Evolutionary conservation across 2,797 vertebrate species (phyloP).

Genomic region (Sebastes matsubarae): DNA sequence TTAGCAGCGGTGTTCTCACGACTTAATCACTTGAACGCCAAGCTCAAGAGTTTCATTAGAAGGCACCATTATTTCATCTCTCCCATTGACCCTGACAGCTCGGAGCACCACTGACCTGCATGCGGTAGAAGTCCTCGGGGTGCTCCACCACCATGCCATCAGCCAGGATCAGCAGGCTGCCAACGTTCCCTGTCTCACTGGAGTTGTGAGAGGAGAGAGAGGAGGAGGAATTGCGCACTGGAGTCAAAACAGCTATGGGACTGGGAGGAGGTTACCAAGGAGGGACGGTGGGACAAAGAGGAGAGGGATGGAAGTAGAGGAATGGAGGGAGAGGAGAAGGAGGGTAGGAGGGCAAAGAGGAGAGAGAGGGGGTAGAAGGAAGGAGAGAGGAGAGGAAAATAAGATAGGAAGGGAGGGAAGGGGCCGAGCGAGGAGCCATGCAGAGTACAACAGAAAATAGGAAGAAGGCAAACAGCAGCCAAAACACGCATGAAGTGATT

Average conservation of each 20-base stretch:
- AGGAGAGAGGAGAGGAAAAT: background rate
- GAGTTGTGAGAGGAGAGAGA: constrained; percentile 92
- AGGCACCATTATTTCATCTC: too few species aligned
- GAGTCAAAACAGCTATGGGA: constrained; percentile 90
- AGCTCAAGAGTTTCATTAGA: too few species aligned
- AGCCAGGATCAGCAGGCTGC: constrained; percentile 90
- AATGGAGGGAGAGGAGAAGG: background rate
- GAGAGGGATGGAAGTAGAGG: background rate
- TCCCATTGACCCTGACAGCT: background rate
- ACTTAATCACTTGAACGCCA: too few species aligned
- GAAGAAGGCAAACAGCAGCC: background rate
- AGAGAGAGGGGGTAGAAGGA: too few species aligned
- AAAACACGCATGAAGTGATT: constrained; percentile 9
- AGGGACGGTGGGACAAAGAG: background rate
- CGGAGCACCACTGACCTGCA: constrained; percentile 85
- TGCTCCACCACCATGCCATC: constrained; percentile 90
- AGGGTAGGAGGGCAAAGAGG: background rate
- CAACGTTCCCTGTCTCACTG: constrained; percentile 83
- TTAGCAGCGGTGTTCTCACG: too few species aligned
- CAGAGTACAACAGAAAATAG: constrained; percentile 6
- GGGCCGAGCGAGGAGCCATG: background rate
- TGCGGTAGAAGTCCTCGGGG: constrained; percentile 93
- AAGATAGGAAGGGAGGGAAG: background rate
- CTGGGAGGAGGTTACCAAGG: constrained; percentile 70
- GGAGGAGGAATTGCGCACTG: constrained; percentile 91